Evolutionary conservation across 2,888 invertebrate species (phyloP).

Genomic region (Rhimphoctona megacephalus): DNA sequence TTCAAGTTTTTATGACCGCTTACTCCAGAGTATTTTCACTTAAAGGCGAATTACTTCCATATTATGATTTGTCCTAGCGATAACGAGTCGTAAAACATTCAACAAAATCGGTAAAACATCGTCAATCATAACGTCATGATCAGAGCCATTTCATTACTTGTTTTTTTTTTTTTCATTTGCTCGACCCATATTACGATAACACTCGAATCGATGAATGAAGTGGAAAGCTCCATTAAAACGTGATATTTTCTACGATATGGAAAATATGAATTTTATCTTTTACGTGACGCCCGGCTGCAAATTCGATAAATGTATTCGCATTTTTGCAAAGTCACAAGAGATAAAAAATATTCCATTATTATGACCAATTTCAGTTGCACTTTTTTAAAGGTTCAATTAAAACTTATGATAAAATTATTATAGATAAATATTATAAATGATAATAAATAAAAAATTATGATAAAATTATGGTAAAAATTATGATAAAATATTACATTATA

Average conservation of each 20-base stretch:
- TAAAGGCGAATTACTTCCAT: not conserved
- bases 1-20: not conserved
- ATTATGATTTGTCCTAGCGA: conserved; percentile 3
- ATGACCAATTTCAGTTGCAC: not conserved
- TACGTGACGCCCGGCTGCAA: not conserved
- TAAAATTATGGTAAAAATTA: too few species aligned
- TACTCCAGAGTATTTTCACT: not conserved
- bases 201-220: conserved; percentile 42
- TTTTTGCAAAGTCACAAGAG: not conserved
- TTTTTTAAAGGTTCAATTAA: not conserved
- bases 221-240: conserved; percentile 48
- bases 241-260: conserved; percentile 47
- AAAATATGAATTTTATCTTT: conserved; percentile 15
- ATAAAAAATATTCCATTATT: not conserved
- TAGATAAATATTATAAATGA: too few species aligned
- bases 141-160: not conserved
- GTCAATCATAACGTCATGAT: conserved; percentile 2
- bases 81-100: conserved; percentile 14
- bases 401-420: too few species aligned
- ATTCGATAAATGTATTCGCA: not conserved
- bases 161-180: conserved; percentile 13
- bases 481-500: too few species aligned
- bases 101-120: conserved; percentile 15
- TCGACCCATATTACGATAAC: conserved; percentile 58
- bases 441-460: too few species aligned